Percentiles rank a stretch among this genome's conserved stretches.
phyloP scores from a whole-genome alignment of 2,113 vertebrate genomes.

The Cacatua alba region DNA sequence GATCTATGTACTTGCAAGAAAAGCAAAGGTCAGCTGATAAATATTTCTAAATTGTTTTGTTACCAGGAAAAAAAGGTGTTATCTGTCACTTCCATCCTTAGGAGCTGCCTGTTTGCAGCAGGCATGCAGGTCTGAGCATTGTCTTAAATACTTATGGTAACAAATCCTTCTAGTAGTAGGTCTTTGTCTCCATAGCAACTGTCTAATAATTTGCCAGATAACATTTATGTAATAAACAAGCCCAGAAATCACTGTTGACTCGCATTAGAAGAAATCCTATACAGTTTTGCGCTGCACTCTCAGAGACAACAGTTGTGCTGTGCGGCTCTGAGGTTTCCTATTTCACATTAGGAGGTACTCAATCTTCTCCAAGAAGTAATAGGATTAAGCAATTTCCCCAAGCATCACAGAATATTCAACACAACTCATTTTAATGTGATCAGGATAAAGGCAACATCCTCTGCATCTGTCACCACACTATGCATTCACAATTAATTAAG shows the following conservation, averaged over 20 bases:
- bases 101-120: slow-evolving; percentile 44
- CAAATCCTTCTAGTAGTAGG: slow-evolving; percentile 38
- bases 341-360: slow-evolving; percentile 61
- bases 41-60: slow-evolving; percentile 60
- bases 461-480: slow-evolving; percentile 33
- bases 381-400: slow-evolving; percentile 68
- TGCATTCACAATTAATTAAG: slow-evolving; percentile 61
- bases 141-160: slow-evolving; percentile 64
- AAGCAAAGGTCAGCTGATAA: slow-evolving; percentile 36
- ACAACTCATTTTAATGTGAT: slow-evolving; percentile 61
- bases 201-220: slow-evolving; percentile 72
- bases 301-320: background rate
- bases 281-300: slow-evolving; percentile 23
- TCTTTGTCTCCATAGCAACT: slow-evolving; percentile 67
- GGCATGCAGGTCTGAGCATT: slow-evolving; percentile 39
- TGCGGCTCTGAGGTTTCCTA: slow-evolving; percentile 45
- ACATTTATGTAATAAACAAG: slow-evolving; percentile 73
- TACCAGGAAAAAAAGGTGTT: slow-evolving; percentile 58
- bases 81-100: slow-evolving; percentile 60
- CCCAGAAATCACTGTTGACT: slow-evolving; percentile 69
- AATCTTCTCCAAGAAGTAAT: slow-evolving; percentile 57
- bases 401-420: slow-evolving; percentile 65
- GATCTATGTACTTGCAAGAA: background rate
- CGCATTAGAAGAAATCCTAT: slow-evolving; percentile 54
- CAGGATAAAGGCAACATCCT: slow-evolving; percentile 54